These are phyloP conservation scores for Xenops minutus DNA, from an alignment of 2,797 vertebrate genomes.

Conservation along the genomic window DNA sequence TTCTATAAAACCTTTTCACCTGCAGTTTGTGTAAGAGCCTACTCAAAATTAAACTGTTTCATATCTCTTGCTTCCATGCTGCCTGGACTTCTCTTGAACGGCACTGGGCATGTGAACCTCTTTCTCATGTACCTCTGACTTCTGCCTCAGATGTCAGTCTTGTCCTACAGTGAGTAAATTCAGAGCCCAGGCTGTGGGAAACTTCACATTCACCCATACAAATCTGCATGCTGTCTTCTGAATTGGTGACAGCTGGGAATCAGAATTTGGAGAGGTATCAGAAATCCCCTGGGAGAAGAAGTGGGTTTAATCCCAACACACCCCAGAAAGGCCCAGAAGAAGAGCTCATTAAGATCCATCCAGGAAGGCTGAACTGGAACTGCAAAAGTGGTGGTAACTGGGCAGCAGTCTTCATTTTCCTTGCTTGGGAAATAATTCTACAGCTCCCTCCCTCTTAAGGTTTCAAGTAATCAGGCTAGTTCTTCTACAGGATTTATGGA, in stretches of 20 bases:
- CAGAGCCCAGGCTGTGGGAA: not conserved
- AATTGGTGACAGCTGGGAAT: not conserved
- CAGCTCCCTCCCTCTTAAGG: not conserved
- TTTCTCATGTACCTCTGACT: not conserved
- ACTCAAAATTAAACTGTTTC: not conserved
- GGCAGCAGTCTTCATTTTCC: not conserved
- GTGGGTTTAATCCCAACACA: not conserved
- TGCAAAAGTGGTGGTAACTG: not conserved
- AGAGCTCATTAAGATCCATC: not conserved
- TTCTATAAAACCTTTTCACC: not conserved
- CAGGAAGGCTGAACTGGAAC: not conserved
- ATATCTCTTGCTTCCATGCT: not conserved
- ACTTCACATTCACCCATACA: not conserved
- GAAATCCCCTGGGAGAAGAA: not conserved
- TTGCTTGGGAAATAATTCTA: not conserved
- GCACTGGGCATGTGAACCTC: not conserved
- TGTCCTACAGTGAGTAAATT: not conserved
- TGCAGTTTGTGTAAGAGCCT: not conserved
- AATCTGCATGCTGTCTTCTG: not conserved
- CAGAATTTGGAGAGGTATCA: not conserved
- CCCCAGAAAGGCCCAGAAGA: not conserved
- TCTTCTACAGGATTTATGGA: not conserved
- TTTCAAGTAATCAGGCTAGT: not conserved
- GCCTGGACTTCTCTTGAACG: not conserved
- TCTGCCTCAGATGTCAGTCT: not conserved